Percentiles rank a stretch among this genome's conserved stretches.
These are phyloP conservation scores for Acinonyx jubatus DNA, from an alignment of 2,113 vertebrate species.

Conservation along the genomic window DNA sequence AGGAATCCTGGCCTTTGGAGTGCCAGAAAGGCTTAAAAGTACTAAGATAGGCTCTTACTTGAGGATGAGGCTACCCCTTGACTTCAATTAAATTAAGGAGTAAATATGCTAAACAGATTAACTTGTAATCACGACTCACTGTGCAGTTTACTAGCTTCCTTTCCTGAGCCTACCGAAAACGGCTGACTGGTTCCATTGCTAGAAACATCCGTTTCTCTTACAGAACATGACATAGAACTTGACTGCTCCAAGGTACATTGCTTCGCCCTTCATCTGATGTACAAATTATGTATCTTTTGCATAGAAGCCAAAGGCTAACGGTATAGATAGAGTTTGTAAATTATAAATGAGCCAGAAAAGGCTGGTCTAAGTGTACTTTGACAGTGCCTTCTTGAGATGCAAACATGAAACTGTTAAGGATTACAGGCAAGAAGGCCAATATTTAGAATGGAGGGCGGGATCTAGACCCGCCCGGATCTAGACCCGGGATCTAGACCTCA, in stretches of 20 bases:
- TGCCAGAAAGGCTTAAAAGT: not conserved
- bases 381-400: not conserved
- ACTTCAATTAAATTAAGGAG: conserved; percentile 50
- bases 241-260: not conserved
- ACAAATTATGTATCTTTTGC: not conserved
- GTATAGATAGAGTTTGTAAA: not conserved
- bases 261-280: not conserved
- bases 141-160: not conserved
- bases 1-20: not conserved
- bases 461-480: too few species aligned
- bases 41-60: not conserved
- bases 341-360: not conserved
- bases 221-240: not conserved
- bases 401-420: not conserved
- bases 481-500: too few species aligned
- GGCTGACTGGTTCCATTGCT: not conserved
- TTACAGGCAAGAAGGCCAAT: not conserved
- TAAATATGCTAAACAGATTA: not conserved
- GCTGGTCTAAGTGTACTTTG: not conserved
- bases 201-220: not conserved
- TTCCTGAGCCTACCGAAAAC: not conserved
- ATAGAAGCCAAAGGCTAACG: not conserved
- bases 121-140: not conserved
- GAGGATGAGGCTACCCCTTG: not conserved
- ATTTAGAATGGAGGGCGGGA: not conserved